Percentiles rank a stretch among this genome's conserved stretches.
phyloP scores from a whole-genome alignment of 2,888 invertebrate species.

The Drosophila paramelanica region DNA sequence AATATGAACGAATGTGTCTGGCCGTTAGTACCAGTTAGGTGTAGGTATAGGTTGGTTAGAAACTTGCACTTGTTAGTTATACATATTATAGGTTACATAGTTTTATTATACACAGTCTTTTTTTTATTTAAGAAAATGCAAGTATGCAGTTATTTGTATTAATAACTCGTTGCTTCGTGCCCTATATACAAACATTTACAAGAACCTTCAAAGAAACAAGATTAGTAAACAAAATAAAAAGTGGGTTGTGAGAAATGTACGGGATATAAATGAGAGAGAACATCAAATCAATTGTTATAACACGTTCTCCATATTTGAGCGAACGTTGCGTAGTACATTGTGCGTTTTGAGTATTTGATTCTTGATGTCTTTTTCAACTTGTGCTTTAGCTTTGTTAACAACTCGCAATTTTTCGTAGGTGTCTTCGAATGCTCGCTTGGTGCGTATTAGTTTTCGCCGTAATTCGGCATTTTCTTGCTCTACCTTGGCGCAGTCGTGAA shows the following conservation, averaged over 20 bases:
- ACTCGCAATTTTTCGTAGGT: constrained; percentile 91
- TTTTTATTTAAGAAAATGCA: constrained; percentile 52
- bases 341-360: constrained; percentile 92
- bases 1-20: constrained; percentile 77
- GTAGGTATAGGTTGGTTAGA: constrained; percentile 15
- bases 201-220: constrained; percentile 28
- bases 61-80: constrained; percentile 44
- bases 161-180: constrained; percentile 28
- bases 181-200: constrained; percentile 43
- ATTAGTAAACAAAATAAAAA: constrained; percentile 22
- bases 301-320: constrained; percentile 89
- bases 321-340: constrained; percentile 90
- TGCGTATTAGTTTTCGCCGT: constrained; percentile 89
- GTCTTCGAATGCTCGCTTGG: constrained; percentile 90
- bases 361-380: constrained; percentile 93
- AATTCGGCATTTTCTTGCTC: constrained; percentile 90
- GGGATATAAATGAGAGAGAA: constrained; percentile 3
- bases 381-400: constrained; percentile 92
- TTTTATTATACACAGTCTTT: constrained; percentile 65
- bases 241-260: constrained; percentile 10
- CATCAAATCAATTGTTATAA: constrained; percentile 72
- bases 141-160: constrained; percentile 22
- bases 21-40: constrained; percentile 30
- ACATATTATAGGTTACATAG: constrained; percentile 18
- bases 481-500: constrained; percentile 85